Evolutionary conservation across 1,140 invertebrate genomes (phyloP).

Genomic region (Diplogasteroides magnus): DNA sequence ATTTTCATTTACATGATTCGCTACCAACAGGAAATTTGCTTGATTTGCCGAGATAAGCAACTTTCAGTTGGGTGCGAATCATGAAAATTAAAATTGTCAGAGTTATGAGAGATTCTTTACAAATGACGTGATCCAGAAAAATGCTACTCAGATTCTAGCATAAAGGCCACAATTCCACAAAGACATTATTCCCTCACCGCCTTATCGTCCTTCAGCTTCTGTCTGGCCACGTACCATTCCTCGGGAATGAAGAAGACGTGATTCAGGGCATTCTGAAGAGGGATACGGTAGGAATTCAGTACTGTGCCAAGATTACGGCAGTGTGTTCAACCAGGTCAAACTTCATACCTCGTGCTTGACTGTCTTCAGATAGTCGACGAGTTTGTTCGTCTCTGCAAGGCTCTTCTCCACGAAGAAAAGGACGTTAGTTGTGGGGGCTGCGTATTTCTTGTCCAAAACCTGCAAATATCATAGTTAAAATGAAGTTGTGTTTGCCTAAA

Average conservation of each 20-base stretch:
- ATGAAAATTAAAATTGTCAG: too few relatives aligned
- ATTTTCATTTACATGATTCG: background rate
- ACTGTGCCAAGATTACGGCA: background rate
- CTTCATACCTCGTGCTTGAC: slow-evolving; percentile 15
- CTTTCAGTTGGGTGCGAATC: too few relatives aligned
- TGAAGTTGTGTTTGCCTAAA: slow-evolving; percentile 6
- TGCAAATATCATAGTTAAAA: slow-evolving; percentile 13
- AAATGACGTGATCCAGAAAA: too few relatives aligned
- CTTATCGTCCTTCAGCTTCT: slow-evolving; percentile 18
- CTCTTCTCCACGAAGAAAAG: background rate
- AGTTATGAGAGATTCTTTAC: too few relatives aligned
- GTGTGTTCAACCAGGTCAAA: background rate
- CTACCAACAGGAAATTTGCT: too few relatives aligned
- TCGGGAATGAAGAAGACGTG: slow-evolving; percentile 31
- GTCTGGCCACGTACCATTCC: slow-evolving; percentile 21
- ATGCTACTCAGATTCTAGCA: too few relatives aligned
- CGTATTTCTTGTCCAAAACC: background rate
- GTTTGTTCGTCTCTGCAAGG: background rate
- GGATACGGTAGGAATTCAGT: background rate
- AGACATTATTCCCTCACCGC: slow-evolving; percentile 16
- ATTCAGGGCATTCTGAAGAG: slow-evolving; percentile 23
- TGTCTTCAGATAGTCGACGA: slow-evolving; percentile 19
- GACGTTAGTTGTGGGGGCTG: background rate
- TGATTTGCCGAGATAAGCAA: too few relatives aligned
- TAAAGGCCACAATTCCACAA: too few relatives aligned